Conservation (phyloP, 2,797 vertebrate species). For the Eulemur mongoz region DNA sequence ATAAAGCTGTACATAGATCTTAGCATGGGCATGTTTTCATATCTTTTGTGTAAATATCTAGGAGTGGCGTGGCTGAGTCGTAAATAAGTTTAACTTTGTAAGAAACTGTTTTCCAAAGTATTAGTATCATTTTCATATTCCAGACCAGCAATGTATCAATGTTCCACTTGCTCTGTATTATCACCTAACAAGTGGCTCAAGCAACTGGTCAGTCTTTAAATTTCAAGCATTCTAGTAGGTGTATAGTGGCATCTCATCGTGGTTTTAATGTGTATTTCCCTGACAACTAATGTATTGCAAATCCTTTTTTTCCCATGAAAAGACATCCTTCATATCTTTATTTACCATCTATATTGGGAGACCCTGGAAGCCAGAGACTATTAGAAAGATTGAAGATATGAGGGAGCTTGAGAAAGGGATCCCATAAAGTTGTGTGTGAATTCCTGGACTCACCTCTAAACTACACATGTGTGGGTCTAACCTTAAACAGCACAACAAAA, state of each 20-base stretch:
- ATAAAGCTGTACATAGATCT: neutral
- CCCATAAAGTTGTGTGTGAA: neutral
- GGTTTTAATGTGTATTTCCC: slow-evolving; percentile 34
- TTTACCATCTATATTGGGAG: neutral
- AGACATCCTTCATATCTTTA: neutral
- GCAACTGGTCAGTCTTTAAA: neutral
- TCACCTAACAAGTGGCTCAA: neutral
- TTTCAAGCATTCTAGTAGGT: neutral
- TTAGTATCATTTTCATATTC: neutral
- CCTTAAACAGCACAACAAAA: neutral
- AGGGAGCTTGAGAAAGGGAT: neutral
- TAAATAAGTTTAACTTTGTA: neutral
- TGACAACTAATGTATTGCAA: neutral
- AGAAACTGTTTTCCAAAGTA: slow-evolving; percentile 35
- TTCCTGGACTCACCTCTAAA: neutral
- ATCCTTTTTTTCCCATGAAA: neutral
- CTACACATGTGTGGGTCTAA: neutral
- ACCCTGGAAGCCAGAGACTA: neutral
- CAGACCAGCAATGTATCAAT: neutral
- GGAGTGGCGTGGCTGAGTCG: neutral
- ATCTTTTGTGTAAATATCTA: neutral
- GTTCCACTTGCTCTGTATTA: neutral
- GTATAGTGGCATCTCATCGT: neutral
- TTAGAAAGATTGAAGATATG: neutral
- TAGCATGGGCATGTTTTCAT: neutral